phyloP scores from a whole-genome alignment of 2,113 vertebrate species.

The Chelonoidis abingdonii region DNA sequence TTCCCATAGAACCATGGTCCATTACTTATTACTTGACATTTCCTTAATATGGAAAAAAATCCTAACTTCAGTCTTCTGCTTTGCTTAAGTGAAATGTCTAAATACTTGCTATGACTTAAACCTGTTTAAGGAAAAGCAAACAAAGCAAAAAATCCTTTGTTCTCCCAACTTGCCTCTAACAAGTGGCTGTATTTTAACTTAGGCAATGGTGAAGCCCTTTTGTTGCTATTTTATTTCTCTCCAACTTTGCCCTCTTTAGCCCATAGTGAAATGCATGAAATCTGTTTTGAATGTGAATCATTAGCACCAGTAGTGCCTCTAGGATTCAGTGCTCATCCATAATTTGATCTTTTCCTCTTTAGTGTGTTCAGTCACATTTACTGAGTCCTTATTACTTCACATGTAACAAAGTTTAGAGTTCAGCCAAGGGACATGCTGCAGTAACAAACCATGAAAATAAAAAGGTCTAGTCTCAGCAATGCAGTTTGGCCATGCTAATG shows the following conservation, averaged over 20 bases:
- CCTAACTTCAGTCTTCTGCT: not conserved
- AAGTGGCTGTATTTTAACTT: not conserved
- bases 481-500: not conserved
- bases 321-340: not conserved
- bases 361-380: not conserved
- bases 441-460: not conserved
- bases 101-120: not conserved
- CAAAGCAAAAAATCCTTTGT: not conserved
- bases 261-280: not conserved
- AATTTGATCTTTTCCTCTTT: not conserved
- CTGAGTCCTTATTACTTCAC: not conserved
- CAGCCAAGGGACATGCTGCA: constrained; percentile 28
- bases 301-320: not conserved
- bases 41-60: not conserved
- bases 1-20: not conserved
- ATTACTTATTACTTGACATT: not conserved
- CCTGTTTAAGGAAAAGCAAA: fast-evolving
- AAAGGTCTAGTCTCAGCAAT: not conserved
- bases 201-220: not conserved
- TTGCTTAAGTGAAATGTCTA: fast-evolving
- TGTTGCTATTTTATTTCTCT: not conserved
- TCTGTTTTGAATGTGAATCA: not conserved
- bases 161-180: not conserved
- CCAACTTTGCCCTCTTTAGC: not conserved
- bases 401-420: constrained; percentile 19